Base-by-base conservation (phyloP, 2,797 vertebrate species). In the Poecilia gillii region DNA sequence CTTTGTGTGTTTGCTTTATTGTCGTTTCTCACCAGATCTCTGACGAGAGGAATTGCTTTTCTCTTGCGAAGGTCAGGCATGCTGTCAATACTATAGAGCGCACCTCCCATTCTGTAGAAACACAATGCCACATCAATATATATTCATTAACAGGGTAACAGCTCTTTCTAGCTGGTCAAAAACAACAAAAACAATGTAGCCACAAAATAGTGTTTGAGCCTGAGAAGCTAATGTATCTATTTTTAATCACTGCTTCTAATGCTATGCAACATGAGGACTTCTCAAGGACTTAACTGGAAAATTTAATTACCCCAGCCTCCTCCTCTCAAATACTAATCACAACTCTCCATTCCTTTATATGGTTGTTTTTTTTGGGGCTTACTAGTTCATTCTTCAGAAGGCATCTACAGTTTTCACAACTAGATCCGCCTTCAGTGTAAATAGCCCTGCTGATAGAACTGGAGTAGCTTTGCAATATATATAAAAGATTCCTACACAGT, bases 61-160 rank as follows among this genome's bases (percentile, higher is more conserved):
- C 97, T 96, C 93, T 99, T 99, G 81, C 98, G 97, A 82, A 99
- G 98, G 93, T 99, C 98, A 1, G 98, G 98, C 98, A 99, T 99
- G 94, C 98, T 99, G 96, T 99, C 98, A 81, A 99, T 99, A 92
- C 98, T 99, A 95, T 98, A 98, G 82, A 99, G 96, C 62, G 98
- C 98, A 0, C 98, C 98, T 33, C 98, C 98, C 87, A 98, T 96
- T 88, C 98, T 99, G 94, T 79, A 92, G 84, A 62, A 91, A 93
- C 87, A 90, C 77, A 84, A 79, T 13, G 3, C 78, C 33, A 4
- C 81, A 82, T 3, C 16, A 31, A 80, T 79, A 53, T 9, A 33
- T 5, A 72, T 73, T 81, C 11, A 80, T 73, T 62, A 28, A 64
- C 33, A 64, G 28, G 23, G 33, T 59, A 0, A 80, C 72, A 11